These are phyloP conservation scores for Enteromius viviparus DNA, from an alignment of 2,797 vertebrate species.

Conservation along the genomic window DNA sequence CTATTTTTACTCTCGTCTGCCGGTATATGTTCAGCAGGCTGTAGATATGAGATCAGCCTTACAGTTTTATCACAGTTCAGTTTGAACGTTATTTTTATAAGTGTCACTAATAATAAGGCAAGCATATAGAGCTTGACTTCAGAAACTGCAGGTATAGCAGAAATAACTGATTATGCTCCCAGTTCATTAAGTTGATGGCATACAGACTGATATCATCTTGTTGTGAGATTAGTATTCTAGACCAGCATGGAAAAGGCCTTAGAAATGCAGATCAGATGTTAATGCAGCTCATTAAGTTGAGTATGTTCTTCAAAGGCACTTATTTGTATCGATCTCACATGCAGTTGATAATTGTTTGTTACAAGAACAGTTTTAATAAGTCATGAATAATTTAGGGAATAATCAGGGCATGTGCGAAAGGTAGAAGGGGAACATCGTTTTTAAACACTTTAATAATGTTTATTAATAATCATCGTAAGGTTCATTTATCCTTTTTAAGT, in stretches of 20 bases:
- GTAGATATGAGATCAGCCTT: slow-evolving; percentile 2
- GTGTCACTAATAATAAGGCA: not conserved
- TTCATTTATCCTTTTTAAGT: not conserved
- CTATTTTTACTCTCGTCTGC: not conserved
- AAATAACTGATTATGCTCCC: not conserved
- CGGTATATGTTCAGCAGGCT: not conserved
- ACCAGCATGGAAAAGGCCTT: not conserved
- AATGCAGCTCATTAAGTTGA: not conserved
- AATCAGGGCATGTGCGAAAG: not conserved
- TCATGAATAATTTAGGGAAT: not conserved
- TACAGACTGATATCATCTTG: not conserved
- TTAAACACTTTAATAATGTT: not conserved
- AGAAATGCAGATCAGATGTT: not conserved
- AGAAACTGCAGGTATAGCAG: not conserved
- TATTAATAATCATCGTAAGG: too few species aligned
- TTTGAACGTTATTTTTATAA: not conserved
- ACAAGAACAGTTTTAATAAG: not conserved
- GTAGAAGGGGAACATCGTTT: not conserved
- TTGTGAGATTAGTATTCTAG: not conserved
- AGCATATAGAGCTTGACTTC: not conserved
- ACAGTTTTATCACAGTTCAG: not conserved
- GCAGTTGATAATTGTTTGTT: not conserved
- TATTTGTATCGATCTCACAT: not conserved
- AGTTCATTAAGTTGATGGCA: not conserved
- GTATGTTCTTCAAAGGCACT: not conserved